phyloP scores from a whole-genome alignment of 2,113 vertebrate species.

The Epinephelus cyanopodus region DNA sequence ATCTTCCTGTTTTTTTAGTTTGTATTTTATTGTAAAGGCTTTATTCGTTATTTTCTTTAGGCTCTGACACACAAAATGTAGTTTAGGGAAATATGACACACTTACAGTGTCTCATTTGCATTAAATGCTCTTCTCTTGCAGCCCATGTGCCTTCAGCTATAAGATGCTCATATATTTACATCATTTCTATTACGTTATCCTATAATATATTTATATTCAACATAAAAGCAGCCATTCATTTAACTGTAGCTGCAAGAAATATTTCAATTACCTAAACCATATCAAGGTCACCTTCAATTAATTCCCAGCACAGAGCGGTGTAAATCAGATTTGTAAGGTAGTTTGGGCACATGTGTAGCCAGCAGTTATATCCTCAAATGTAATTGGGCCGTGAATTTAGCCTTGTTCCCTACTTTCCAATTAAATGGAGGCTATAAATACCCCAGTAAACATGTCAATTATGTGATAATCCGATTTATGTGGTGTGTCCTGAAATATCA shows the following conservation, averaged over 20 bases:
- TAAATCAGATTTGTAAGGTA: constrained; percentile 54
- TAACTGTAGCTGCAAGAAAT: neutral
- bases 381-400: constrained; percentile 50
- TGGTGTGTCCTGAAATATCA: constrained; percentile 72
- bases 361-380: constrained; percentile 45
- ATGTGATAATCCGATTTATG: constrained; percentile 76
- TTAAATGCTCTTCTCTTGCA: neutral
- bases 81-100: neutral
- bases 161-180: neutral
- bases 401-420: constrained; percentile 59
- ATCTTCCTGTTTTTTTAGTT: neutral
- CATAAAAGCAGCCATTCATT: neutral
- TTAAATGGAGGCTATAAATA: constrained; percentile 78
- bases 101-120: neutral
- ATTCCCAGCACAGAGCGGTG: constrained; percentile 14
- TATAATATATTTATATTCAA: constrained; percentile 12
- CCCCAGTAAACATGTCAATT: constrained; percentile 74
- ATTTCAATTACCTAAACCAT: neutral
- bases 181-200: neutral
- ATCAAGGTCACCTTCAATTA: constrained; percentile 35
- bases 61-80: neutral
- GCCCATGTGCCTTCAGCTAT: neutral
- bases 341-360: constrained; percentile 26
- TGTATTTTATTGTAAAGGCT: neutral
- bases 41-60: neutral